Evolutionary conservation across 2,113 vertebrate genomes (phyloP), one percentile per base, ranked within the genome.

Genomic region (Tragelaphus strepsiceros): DNA sequence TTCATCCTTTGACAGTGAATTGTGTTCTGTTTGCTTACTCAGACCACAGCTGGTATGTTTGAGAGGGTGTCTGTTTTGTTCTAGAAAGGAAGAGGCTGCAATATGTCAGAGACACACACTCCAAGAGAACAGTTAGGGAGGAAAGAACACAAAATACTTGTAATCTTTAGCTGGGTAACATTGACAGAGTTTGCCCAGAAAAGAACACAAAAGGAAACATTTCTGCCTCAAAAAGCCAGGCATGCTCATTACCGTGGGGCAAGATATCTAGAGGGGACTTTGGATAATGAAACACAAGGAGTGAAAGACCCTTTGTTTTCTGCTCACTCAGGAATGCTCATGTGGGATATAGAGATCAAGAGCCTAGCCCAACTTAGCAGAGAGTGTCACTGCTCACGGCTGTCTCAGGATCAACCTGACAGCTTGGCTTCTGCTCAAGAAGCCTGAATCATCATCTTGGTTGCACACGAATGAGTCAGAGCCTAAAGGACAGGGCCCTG

Each of bases 381-480:
- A 56, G 54, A 85, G 26, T 19, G 26, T 19, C 3, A 0, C 84
- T 58, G 81, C 67, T 90, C 56, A 58, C 0, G 17, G 61, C 61
- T 61, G 26, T 56, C 43, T 92, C 46, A n/a, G 61, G 9, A 86
- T 88, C 83, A 61, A 35, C 62, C 49, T 85, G 93, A 90, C 84
- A 97, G 96, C 77, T 59, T 89, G 95, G 93, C 59, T 46, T 39
- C 16, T 1, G 4, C 84, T 81, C 91, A 92, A 86, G 94, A 92
- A 80, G 46, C 32, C 95, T 80, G 95, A 96, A 90, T 97, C 95
- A 93, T 86, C 91, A 2, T 53, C 78, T 67, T 2, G 78, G 67
- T 74, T 88, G 77, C 56, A 58, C 81, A 71, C 16, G 10, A 39
- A 74, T 93, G 95, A 96, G 81, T 93, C 96, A 96, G 78, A 93